Conservation (phyloP, 37 sponge, comb jelly and placozoan genomes). For the Aphrocallistes beatrix region DNA sequence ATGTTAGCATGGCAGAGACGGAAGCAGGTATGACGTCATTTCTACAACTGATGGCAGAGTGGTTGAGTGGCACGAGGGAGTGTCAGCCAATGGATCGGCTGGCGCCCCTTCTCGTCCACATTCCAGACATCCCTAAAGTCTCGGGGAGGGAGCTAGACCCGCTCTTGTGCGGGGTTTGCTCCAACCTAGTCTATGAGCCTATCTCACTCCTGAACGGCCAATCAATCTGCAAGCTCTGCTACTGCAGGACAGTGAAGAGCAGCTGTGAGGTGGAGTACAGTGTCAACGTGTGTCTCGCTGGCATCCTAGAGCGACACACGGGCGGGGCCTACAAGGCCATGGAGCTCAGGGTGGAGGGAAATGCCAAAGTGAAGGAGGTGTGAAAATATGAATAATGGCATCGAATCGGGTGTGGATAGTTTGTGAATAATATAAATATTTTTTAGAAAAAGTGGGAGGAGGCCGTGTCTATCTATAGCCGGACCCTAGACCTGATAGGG, state of each 20-base stretch:
- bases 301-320: background rate
- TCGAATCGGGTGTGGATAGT: too few relatives aligned
- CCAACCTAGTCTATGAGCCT: background rate
- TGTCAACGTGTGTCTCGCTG: background rate
- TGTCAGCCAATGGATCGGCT: background rate
- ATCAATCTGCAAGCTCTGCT: background rate
- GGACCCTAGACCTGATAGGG: background rate
- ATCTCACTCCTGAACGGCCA: background rate
- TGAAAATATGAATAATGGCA: background rate
- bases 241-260: background rate
- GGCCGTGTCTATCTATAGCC: background rate
- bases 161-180: background rate
- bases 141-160: background rate
- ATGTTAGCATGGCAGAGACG: background rate
- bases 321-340: background rate
- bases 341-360: background rate
- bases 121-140: background rate
- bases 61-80: background rate
- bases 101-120: background rate
- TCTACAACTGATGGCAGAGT: background rate
- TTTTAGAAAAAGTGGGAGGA: background rate
- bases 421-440: too few relatives aligned
- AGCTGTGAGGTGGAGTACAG: background rate
- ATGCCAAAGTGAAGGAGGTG: background rate
- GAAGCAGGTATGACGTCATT: conserved; percentile 7